These are phyloP conservation scores for Drosophila pegasa DNA, from an alignment of 2,888 invertebrate species.

Conservation along the genomic window DNA sequence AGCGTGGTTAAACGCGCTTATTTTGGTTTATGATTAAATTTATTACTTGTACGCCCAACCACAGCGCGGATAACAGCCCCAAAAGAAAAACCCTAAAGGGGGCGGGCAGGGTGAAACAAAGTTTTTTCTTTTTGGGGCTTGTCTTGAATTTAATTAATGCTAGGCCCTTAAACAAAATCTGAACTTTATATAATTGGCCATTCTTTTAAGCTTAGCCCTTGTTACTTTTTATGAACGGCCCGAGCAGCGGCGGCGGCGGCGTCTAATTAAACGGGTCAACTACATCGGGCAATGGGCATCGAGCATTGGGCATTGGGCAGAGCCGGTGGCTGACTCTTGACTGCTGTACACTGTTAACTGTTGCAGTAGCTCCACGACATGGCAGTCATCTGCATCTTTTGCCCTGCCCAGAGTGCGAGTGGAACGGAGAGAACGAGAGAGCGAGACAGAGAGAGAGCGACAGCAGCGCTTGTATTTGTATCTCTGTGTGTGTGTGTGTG, in stretches of 20 bases:
- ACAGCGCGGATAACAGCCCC: conserved; percentile 44
- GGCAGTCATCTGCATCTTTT: conserved; percentile 36
- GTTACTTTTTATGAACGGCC: conserved; percentile 57
- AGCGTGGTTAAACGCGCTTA: conserved; percentile 80
- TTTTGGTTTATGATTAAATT: conserved; percentile 80
- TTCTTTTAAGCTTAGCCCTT: conserved; percentile 72
- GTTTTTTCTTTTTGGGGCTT: conserved; percentile 41
- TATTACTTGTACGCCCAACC: conserved; percentile 77
- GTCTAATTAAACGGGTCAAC: conserved; percentile 73
- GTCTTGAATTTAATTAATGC: conserved; percentile 70
- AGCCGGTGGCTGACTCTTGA: conserved; percentile 48
- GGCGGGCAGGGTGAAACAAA: conserved; percentile 36
- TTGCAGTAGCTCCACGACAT: conserved; percentile 54
- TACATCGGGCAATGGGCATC: conserved; percentile 19
- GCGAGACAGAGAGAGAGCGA: background rate
- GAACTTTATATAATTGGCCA: conserved; percentile 74
- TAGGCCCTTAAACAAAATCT: conserved; percentile 42
- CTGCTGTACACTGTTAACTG: conserved; percentile 50
- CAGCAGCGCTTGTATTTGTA: background rate
- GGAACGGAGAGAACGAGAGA: background rate
- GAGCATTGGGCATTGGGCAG: conserved; percentile 14
- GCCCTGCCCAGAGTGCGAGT: conserved; percentile 5
- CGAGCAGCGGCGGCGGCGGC: no score
- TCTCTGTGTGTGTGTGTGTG: conserved; percentile 20
- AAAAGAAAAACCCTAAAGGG: conserved; percentile 20